phyloP scores from a whole-genome alignment of 2,888 invertebrate genomes.

The Pachliopta kotzebuea region DNA sequence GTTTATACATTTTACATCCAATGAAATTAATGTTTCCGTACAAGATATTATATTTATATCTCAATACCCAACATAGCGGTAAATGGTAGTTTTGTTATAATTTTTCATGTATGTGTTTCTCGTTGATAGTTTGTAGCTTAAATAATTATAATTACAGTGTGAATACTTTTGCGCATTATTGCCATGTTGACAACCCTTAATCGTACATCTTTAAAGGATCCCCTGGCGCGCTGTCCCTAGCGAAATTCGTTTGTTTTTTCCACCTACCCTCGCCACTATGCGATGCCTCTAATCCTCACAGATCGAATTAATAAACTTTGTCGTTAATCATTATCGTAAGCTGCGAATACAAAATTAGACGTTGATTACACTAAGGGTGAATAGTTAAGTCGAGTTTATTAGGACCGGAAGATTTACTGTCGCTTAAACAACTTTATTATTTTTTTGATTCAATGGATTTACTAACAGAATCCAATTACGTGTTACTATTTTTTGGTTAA shows the following conservation, averaged over 20 bases:
- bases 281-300: constrained; percentile 66
- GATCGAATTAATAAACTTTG: constrained; percentile 78
- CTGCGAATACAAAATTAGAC: constrained; percentile 74
- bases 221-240: constrained; percentile 55
- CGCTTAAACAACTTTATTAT: constrained; percentile 46
- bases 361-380: constrained; percentile 71
- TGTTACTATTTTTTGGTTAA: constrained; percentile 12
- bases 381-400: constrained; percentile 63
- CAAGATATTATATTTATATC: no score
- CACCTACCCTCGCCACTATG: constrained; percentile 55
- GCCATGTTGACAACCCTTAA: constrained; percentile 40
- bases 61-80: no score
- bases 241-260: constrained; percentile 73
- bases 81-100: no score
- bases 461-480: constrained; percentile 25
- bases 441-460: constrained; percentile 37
- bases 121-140: no score
- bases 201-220: constrained; percentile 40
- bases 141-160: no score
- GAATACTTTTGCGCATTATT: no score
- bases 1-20: no score
- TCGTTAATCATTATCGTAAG: constrained; percentile 79
- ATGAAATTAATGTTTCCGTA: no score
- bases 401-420: constrained; percentile 52
- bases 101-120: no score